These are phyloP conservation scores for Bombus pyrosoma DNA, from an alignment of 1,140 invertebrate species.

Conservation along the genomic window DNA sequence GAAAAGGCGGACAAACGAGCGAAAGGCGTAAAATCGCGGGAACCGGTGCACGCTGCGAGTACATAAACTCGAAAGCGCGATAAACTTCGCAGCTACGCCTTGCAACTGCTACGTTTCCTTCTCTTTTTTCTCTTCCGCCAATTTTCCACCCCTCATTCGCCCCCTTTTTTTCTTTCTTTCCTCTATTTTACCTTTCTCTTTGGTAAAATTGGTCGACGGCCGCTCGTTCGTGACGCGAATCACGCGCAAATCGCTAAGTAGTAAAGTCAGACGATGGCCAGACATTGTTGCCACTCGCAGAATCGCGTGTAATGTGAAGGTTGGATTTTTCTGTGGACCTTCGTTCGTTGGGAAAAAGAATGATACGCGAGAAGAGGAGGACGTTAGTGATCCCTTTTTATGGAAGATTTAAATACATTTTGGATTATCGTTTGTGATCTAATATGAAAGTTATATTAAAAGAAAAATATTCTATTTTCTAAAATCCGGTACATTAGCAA, in stretches of 20 bases:
- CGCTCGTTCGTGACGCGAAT: slow-evolving; percentile 50
- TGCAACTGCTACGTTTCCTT: slow-evolving; percentile 34
- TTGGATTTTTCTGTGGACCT: not conserved
- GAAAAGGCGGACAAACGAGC: slow-evolving; percentile 21
- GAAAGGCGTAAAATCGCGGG: slow-evolving; percentile 61
- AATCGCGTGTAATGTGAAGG: not conserved
- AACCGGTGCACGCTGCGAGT: slow-evolving; percentile 47
- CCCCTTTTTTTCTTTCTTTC: not conserved
- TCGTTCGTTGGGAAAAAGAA: not conserved
- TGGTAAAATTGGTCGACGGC: slow-evolving; percentile 16
- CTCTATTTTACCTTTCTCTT: slow-evolving; percentile 21
- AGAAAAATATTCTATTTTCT: too few relatives aligned
- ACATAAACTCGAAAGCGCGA: slow-evolving; percentile 57
- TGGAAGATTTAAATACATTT: not conserved
- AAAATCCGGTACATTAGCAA: too few relatives aligned
- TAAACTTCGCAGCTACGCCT: slow-evolving; percentile 55
- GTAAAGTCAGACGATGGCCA: slow-evolving; percentile 38
- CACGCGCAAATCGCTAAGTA: slow-evolving; percentile 65
- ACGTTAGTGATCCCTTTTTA: not conserved
- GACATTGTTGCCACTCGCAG: slow-evolving; percentile 14
- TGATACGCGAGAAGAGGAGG: not conserved
- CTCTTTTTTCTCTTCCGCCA: not conserved
- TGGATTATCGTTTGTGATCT: too few relatives aligned
- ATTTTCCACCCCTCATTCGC: slow-evolving; percentile 37
- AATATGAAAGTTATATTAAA: too few relatives aligned